A percentile compares a stretch with the other conserved stretches of the same genome.
Evolutionary conservation across 2,888 invertebrate species (phyloP).

Genomic region (Cantharis rufa): DNA sequence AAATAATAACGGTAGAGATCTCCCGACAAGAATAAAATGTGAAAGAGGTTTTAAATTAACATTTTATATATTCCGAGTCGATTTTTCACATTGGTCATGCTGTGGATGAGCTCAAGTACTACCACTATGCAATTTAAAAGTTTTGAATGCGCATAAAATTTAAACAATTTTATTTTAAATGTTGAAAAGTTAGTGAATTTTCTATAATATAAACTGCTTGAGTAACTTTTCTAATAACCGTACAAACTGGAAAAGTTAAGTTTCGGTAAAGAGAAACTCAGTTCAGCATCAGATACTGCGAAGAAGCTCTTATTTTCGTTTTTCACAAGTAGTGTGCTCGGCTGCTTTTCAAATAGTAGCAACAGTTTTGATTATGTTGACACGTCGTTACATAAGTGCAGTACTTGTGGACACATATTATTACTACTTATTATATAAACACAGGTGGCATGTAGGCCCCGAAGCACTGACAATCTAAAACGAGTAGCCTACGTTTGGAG

Average conservation of each 20-base stretch:
- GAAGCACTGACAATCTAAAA: not conserved
- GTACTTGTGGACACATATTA: not conserved
- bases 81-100: slow-evolving; percentile 23
- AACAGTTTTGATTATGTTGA: not conserved
- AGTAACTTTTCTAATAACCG: not conserved
- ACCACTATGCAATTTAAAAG: not conserved
- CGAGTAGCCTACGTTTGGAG: not conserved
- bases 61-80: not conserved
- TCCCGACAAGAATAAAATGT: slow-evolving; percentile 26
- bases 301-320: not conserved
- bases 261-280: not conserved
- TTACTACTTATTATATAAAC: not conserved
- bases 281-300: not conserved
- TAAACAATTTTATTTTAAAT: not conserved
- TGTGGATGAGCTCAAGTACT: not conserved
- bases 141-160: not conserved
- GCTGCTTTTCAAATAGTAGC: not conserved
- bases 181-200: not conserved
- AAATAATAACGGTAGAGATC: slow-evolving; percentile 33
- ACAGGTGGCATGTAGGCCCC: slow-evolving; percentile 1
- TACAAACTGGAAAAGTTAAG: not conserved
- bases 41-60: slow-evolving; percentile 37
- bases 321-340: not conserved
- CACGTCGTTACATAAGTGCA: not conserved
- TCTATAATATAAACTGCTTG: not conserved